Percentiles rank a stretch among this genome's conserved stretches.
Evolutionary conservation across 2,797 vertebrate species (phyloP).

Genomic region (Labeo calbasu): DNA sequence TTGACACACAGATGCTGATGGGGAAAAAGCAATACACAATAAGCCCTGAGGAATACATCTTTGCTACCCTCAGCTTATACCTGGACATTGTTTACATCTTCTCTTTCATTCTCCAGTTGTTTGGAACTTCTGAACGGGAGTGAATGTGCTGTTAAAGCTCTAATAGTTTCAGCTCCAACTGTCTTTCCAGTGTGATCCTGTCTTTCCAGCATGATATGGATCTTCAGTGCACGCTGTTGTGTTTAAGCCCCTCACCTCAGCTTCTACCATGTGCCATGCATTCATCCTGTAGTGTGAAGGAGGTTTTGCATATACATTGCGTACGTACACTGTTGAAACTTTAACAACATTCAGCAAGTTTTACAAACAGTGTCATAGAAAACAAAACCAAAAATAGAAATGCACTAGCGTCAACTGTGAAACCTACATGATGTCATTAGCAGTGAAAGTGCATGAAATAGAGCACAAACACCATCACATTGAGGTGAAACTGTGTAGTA

Average conservation of each 20-base stretch:
- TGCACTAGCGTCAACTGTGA: constrained; percentile 3
- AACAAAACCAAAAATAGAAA: constrained; percentile 6
- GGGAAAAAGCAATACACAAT: constrained; percentile 87
- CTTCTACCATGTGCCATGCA: constrained; percentile 41
- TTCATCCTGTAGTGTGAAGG: constrained; percentile 10
- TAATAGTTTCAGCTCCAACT: constrained; percentile 13
- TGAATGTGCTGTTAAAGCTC: constrained; percentile 48
- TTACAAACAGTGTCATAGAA: constrained; percentile 6
- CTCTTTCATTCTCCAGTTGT: constrained; percentile 91
- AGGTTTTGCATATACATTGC: constrained; percentile 6
- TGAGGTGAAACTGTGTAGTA: not conserved
- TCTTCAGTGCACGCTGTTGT: constrained; percentile 24
- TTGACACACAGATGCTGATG: constrained; percentile 94
- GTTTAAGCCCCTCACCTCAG: constrained; percentile 43
- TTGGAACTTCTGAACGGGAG: constrained; percentile 81
- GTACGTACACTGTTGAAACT: constrained; percentile 7
- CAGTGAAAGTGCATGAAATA: constrained; percentile 7
- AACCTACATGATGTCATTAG: not conserved
- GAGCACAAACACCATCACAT: not conserved
- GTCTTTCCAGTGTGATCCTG: constrained; percentile 21
- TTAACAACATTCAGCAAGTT: constrained; percentile 15
- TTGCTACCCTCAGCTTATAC: constrained; percentile 93
- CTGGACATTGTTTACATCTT: constrained; percentile 94
- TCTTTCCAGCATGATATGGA: constrained; percentile 62
- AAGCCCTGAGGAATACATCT: constrained; percentile 93